A percentile compares a stretch with the other conserved stretches of the same genome.
Evolutionary conservation across 2,797 vertebrate genomes (phyloP).

Genomic region (Muscicapa striata): DNA sequence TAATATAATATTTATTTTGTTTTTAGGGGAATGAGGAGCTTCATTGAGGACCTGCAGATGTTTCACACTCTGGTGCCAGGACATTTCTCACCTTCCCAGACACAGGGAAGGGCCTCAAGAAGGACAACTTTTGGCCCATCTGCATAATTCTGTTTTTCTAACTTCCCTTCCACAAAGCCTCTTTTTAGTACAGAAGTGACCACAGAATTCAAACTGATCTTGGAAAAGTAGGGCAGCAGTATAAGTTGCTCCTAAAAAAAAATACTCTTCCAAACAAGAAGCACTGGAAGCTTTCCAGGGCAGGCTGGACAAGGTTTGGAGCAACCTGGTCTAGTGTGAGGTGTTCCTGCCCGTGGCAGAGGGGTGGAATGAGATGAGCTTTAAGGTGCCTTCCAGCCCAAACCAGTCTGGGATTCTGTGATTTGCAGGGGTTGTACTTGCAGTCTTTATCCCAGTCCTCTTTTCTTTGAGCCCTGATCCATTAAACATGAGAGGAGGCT

Average conservation of each 20-base stretch:
- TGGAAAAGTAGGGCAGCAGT: background rate
- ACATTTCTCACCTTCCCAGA: slow-evolving; percentile 35
- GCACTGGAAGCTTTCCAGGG: background rate
- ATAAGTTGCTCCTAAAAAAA: background rate
- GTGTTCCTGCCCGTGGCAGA: background rate
- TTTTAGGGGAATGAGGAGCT: background rate
- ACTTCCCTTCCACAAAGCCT: background rate
- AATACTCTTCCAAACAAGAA: background rate
- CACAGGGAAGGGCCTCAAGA: background rate
- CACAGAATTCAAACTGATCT: background rate
- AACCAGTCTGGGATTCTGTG: background rate
- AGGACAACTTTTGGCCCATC: background rate
- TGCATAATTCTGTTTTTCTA: background rate
- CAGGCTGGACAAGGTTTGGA: background rate
- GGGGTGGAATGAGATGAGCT: background rate
- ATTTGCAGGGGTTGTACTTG: background rate
- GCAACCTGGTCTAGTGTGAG: background rate
- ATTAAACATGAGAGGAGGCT: background rate
- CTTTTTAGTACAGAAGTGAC: background rate
- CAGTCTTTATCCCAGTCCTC: background rate
- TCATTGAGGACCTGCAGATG: slow-evolving; percentile 24
- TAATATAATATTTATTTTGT: background rate
- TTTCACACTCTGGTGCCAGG: background rate
- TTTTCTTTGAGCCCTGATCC: background rate
- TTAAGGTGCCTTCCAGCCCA: background rate